phyloP scores from a whole-genome alignment of 2,888 invertebrate species.

The Adineta ricciae region DNA sequence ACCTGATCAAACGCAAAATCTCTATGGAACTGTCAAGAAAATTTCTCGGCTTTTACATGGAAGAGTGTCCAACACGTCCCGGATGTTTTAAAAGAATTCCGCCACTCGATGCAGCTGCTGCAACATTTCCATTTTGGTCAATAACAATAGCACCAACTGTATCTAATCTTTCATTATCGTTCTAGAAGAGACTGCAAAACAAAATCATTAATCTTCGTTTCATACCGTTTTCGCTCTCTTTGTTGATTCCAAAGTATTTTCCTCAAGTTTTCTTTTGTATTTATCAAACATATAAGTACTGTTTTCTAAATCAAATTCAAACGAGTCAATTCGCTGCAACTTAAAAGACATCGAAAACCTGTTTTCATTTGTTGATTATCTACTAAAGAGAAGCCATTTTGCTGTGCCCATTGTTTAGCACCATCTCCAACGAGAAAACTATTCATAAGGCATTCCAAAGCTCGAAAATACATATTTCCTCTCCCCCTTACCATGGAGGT shows the following conservation, averaged over 20 bases:
- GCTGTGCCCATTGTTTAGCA: conserved; percentile 69
- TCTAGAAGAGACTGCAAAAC: not conserved
- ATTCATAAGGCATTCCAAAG: not conserved
- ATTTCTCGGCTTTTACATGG: conserved; percentile 37
- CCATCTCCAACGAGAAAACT: conserved; percentile 77
- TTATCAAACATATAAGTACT: not conserved
- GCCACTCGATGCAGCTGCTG: conserved; percentile 82
- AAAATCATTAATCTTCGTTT: not conserved
- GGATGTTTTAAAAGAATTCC: conserved; percentile 79
- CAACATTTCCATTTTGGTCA: conserved; percentile 69
- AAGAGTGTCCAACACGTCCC: conserved; percentile 79
- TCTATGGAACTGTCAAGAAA: too few relatives aligned
- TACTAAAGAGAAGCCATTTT: conserved; percentile 63
- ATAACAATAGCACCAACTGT: conserved; percentile 91
- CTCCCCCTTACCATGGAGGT: conserved; percentile 62
- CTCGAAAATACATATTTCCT: too few relatives aligned
- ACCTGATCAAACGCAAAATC: not conserved
- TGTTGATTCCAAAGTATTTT: conserved; percentile 20
- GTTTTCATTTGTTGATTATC: conserved; percentile 53
- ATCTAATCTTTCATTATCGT: conserved; percentile 53
- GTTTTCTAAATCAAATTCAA: not conserved
- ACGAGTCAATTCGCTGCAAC: not conserved
- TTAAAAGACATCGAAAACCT: not conserved
- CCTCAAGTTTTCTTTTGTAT: not conserved
- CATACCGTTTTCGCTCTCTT: conserved; percentile 9